Evolutionary conservation across 2,113 vertebrate genomes (phyloP).

Genomic region (Piliocolobus tephrosceles): DNA sequence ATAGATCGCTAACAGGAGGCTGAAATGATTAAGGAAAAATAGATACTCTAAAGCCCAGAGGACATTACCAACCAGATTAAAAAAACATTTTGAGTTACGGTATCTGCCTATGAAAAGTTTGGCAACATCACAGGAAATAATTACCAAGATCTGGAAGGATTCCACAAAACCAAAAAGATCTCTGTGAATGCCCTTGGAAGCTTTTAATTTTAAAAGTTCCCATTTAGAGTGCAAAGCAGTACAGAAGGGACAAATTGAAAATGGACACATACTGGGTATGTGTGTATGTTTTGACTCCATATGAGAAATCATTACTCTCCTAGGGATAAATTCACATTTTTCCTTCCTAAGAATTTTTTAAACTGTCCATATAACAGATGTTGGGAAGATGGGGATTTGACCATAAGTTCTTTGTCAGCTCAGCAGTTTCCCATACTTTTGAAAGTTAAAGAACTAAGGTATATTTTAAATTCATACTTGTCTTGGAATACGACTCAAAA

Average conservation of each 20-base stretch:
- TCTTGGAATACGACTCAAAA: neutral
- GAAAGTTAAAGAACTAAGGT: conserved; percentile 25
- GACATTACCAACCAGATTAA: conserved; percentile 53
- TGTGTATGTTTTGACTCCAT: neutral
- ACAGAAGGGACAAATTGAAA: conserved; percentile 36
- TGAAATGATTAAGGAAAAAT: conserved; percentile 33
- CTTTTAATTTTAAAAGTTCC: conserved; percentile 61
- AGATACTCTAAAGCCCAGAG: conserved; percentile 41
- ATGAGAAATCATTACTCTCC: conserved; percentile 34
- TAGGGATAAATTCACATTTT: conserved; percentile 38
- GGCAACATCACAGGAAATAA: conserved; percentile 55
- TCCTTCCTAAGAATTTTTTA: conserved; percentile 45
- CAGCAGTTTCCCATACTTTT: conserved; percentile 4
- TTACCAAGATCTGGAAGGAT: conserved; percentile 49
- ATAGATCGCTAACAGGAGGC: conserved; percentile 47
- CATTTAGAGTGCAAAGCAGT: conserved; percentile 28
- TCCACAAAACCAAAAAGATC: conserved; percentile 12
- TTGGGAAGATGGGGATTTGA: neutral
- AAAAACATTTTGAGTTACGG: conserved; percentile 50
- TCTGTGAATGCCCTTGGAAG: conserved; percentile 51
- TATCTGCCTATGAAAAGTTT: conserved; percentile 63
- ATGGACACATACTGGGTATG: conserved; percentile 13
- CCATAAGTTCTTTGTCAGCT: neutral
- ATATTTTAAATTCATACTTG: conserved; percentile 9
- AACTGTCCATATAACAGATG: conserved; percentile 28